These are phyloP conservation scores for Odontomachus brunneus DNA, from an alignment of 1,140 invertebrate genomes.

Conservation along the genomic window DNA sequence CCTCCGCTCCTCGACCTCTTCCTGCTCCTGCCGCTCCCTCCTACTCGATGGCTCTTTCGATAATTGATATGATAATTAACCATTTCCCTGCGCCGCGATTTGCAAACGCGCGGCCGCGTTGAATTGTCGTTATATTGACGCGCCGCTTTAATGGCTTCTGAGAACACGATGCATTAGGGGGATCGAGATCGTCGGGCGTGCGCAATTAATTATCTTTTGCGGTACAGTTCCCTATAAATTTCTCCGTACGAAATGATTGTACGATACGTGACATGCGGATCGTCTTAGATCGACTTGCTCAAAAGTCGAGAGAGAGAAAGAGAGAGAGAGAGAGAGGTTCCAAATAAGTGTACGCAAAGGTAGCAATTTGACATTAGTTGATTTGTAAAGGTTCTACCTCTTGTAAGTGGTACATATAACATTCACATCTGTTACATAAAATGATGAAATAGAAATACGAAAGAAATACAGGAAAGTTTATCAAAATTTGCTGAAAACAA, in stretches of 20 bases:
- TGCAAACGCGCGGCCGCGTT: slow-evolving; percentile 15
- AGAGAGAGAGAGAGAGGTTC: too few species aligned
- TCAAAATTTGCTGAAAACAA: too few species aligned
- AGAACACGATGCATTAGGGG: slow-evolving; percentile 43
- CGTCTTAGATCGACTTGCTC: too few species aligned
- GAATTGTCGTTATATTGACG: slow-evolving; percentile 45
- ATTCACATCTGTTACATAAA: too few species aligned
- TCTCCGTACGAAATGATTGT: background rate
- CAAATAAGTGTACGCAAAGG: too few species aligned
- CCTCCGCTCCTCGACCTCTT: background rate
- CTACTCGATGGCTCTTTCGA: slow-evolving; percentile 45
- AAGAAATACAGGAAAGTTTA: too few species aligned
- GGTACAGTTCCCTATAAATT: slow-evolving; percentile 7
- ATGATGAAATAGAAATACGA: too few species aligned
- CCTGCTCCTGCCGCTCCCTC: too few species aligned
- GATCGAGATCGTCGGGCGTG: slow-evolving; percentile 13
- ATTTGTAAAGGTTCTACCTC: too few species aligned
- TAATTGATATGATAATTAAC: slow-evolving; percentile 62
- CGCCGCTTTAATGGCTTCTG: slow-evolving; percentile 44
- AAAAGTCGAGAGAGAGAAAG: background rate
- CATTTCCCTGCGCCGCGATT: slow-evolving; percentile 46
- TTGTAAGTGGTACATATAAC: too few species aligned
- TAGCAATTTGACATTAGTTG: too few species aligned
- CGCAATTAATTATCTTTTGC: slow-evolving; percentile 27
- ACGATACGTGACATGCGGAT: too few species aligned